Percentiles rank a stretch among this genome's conserved stretches.
Conservation (phyloP, 2,888 invertebrate species). For the Ptilodon capucinus region DNA sequence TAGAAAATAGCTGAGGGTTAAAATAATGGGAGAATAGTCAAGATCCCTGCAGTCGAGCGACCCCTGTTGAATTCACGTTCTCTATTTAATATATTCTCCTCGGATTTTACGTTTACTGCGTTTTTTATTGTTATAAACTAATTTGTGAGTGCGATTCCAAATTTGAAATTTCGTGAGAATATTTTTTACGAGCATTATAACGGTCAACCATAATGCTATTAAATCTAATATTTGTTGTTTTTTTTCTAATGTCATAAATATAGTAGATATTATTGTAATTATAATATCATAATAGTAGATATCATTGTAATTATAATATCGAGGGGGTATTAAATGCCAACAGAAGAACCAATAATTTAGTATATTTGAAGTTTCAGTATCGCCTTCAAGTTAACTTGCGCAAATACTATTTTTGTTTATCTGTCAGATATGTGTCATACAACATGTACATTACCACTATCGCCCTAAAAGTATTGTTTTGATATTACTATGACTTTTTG, state of each 20-base stretch:
- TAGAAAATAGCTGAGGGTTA: conserved; percentile 37
- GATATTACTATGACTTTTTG: too few relatives aligned
- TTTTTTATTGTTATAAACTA: conserved; percentile 34
- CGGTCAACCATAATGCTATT: neutral
- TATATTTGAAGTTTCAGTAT: too few relatives aligned
- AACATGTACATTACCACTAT: too few relatives aligned
- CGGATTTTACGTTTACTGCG: conserved; percentile 7
- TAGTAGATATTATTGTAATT: neutral
- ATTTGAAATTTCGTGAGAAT: conserved; percentile 41
- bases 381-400: too few relatives aligned
- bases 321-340: too few relatives aligned
- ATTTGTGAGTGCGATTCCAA: conserved; percentile 37
- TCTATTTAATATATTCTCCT: neutral
- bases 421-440: too few relatives aligned
- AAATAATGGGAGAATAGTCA: conserved; percentile 24
- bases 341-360: too few relatives aligned
- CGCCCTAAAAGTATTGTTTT: too few relatives aligned
- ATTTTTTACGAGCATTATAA: neutral
- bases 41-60: conserved; percentile 34
- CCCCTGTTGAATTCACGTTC: conserved; percentile 18
- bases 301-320: too few relatives aligned
- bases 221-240: neutral
- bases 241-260: neutral
- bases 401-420: too few relatives aligned
- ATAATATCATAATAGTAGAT: too few relatives aligned